phyloP scores from a whole-genome alignment of 2,888 invertebrate genomes.

The Lepidocyrtoides sp. region DNA sequence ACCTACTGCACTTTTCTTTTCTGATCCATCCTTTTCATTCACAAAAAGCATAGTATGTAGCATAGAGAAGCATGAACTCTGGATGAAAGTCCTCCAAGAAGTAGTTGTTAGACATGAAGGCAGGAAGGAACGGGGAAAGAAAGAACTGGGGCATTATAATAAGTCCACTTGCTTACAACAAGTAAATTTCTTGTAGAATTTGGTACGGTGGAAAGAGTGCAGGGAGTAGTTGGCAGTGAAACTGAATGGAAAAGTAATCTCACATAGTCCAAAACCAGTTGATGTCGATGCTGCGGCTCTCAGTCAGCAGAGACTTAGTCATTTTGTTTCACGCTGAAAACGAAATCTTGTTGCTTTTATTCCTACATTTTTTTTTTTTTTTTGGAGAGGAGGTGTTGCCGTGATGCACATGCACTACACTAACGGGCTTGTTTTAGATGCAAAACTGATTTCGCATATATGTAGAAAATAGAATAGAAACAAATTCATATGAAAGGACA shows the following conservation, averaged over 20 bases:
- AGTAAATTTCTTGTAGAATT: not conserved
- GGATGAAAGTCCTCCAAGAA: not conserved
- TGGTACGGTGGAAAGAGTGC: not conserved
- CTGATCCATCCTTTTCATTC: slow-evolving; percentile 72
- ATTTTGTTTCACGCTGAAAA: too few relatives aligned
- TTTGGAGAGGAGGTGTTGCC: too few relatives aligned
- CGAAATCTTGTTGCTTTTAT: too few relatives aligned
- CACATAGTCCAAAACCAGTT: too few relatives aligned
- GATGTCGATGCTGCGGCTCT: too few relatives aligned
- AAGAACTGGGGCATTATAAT: slow-evolving; percentile 68
- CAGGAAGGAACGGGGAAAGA: slow-evolving; percentile 45
- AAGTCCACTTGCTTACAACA: not conserved
- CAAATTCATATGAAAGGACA: too few relatives aligned
- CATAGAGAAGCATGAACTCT: slow-evolving; percentile 65
- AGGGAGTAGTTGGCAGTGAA: not conserved
- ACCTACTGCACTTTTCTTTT: not conserved
- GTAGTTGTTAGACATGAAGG: slow-evolving; percentile 5
- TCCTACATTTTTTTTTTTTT: too few relatives aligned
- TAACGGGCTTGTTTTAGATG: too few relatives aligned
- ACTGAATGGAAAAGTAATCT: not conserved
- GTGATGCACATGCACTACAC: too few relatives aligned
- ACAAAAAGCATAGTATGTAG: slow-evolving; percentile 14
- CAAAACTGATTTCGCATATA: too few relatives aligned
- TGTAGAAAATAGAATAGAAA: too few relatives aligned
- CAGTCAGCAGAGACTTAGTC: too few relatives aligned